A percentile compares a stretch with the other conserved stretches of the same genome.
Conservation (phyloP, 2,113 vertebrate species). For the Polypterus senegalus region DNA sequence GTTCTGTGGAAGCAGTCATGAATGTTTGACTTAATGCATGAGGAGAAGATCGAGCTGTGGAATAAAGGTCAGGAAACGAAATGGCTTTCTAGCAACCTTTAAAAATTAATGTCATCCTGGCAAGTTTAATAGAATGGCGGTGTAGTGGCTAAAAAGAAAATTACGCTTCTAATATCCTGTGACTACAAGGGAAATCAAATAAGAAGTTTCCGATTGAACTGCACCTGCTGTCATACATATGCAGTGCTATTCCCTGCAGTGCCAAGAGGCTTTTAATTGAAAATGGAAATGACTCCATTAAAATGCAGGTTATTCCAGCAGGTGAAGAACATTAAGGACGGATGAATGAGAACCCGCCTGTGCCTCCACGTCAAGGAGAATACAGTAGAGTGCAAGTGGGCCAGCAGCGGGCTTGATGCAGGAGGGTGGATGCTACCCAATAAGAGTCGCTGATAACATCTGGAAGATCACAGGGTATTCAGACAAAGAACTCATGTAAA, state of each 20-base stretch:
- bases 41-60: neutral
- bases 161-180: conserved; percentile 8
- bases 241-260: conserved; percentile 13
- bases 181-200: conserved; percentile 11
- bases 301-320: conserved; percentile 43
- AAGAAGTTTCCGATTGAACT: conserved; percentile 14
- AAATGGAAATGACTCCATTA: conserved; percentile 49
- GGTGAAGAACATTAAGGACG: conserved; percentile 46
- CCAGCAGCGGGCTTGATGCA: no score
- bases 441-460: no score
- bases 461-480: no score
- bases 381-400: no score
- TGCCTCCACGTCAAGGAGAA: no score
- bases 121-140: conserved; percentile 15
- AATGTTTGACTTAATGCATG: neutral
- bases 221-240: conserved; percentile 23
- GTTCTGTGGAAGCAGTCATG: neutral
- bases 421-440: no score
- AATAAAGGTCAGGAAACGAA: conserved; percentile 14
- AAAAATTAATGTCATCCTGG: conserved; percentile 16
- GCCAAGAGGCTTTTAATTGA: conserved; percentile 36
- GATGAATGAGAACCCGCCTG: conserved; percentile 27
- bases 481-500: no score
- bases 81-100: conserved; percentile 14
- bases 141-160: conserved; percentile 17